Conservation (phyloP, 2,888 invertebrate species). For the Drosophila nr. fundita region DNA sequence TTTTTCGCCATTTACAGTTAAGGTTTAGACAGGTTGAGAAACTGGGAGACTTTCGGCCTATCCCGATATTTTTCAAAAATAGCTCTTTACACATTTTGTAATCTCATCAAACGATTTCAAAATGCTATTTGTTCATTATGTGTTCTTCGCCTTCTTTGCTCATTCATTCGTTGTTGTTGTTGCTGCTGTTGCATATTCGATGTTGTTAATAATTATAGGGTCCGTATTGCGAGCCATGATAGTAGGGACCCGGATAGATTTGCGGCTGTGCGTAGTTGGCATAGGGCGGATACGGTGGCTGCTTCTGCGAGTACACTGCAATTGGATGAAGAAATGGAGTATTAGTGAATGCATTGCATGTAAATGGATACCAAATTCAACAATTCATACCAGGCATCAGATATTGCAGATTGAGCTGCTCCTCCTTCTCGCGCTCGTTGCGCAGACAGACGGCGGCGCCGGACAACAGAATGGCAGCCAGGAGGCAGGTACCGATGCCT, state of each 20-base stretch:
- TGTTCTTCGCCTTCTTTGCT: conserved; percentile 9
- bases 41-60: conserved; percentile 32
- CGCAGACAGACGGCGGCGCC: conserved; percentile 97
- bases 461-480: conserved; percentile 96
- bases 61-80: conserved; percentile 13
- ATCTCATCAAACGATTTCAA: conserved; percentile 41
- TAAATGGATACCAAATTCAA: neutral
- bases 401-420: conserved; percentile 98
- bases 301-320: conserved; percentile 96
- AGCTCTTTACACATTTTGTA: conserved; percentile 20
- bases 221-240: conserved; percentile 96
- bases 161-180: conserved; percentile 22
- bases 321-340: neutral
- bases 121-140: conserved; percentile 15
- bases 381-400: conserved; percentile 94
- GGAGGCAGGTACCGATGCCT: conserved; percentile 95
- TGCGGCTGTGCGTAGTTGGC: conserved; percentile 93
- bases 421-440: conserved; percentile 96
- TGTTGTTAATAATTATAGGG: conserved; percentile 94
- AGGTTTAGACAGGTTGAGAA: conserved; percentile 27
- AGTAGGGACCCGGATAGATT: conserved; percentile 94
- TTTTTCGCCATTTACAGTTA: conserved; percentile 32
- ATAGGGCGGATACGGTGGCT: conserved; percentile 92
- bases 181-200: conserved; percentile 4
- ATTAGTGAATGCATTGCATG: conserved; percentile 4